Base-by-base conservation (phyloP, 1,140 invertebrate species). In the Galleria mellonella region DNA sequence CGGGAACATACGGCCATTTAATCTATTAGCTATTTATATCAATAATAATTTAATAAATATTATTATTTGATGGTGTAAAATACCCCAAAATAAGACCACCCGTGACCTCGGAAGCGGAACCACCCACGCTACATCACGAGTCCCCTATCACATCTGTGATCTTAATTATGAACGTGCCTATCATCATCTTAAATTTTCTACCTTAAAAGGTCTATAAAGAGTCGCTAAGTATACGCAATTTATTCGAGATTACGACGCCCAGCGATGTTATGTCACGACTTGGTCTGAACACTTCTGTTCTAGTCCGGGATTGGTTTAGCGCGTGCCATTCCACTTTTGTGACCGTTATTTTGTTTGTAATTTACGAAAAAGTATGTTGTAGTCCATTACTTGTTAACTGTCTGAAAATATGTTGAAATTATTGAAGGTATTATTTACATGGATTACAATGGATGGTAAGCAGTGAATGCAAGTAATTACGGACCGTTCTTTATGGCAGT, bases 121-220 rank as follows among this genome's bases (percentile, higher is more conserved):
- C 74, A 62, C 75, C 78, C 76, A 82, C 78, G 63, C 76, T 58
- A 65, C 65, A 53, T 84, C 81, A 84, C 81, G 81, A 81, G 41
- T 36, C 40, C 9, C 43, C 71, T 73, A 84, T 85, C 62, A 17
- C 62, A 44, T 14, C 56, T 51, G 32, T 38, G 52, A 85, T 85
- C 81, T 85, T 85, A 85, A 85, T 85, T 85, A 83, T 77, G 62
- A 82, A 59, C 81, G 76, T 82, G 81, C 66, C 62, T 76, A 79
- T 84, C 78, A 82, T 81, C 77, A 82, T 83, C 81, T 82, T 68
- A 70, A 83, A 84, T 81, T 82, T 75, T 78, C 72, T 83, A 70
- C 78, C 78, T 75, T 83, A 85, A 83, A 83, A 81, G 76, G 78
- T 83, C 72, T 77, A 77, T 84, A 85, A 84, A 83, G 17, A 23